These are phyloP conservation scores for Microcebus griseorufus DNA, from an alignment of 2,113 vertebrate genomes.

Conservation along the genomic window DNA sequence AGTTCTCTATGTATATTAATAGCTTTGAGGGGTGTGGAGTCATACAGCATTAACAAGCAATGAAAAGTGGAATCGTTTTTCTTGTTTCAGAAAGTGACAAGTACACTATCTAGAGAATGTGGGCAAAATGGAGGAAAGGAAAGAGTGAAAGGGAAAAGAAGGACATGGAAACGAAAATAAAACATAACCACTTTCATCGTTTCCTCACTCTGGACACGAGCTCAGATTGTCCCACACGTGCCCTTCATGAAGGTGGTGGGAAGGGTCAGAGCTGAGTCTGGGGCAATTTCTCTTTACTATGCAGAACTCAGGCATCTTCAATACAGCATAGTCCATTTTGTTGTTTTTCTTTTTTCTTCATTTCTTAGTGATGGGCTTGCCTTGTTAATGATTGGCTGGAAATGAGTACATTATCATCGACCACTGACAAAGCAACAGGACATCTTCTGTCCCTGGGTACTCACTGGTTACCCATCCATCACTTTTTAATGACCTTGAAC, in stretches of 20 bases:
- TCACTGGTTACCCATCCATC: conserved; percentile 40
- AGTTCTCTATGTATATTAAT: neutral
- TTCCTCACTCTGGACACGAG: neutral
- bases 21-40: neutral
- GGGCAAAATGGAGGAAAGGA: neutral
- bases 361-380: neutral
- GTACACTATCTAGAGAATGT: neutral
- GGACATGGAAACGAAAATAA: neutral
- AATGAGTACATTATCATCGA: conserved; percentile 36
- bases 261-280: neutral
- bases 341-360: neutral
- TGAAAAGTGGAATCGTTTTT: neutral
- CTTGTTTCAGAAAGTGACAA: conserved; percentile 7
- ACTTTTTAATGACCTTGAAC: conserved; percentile 70
- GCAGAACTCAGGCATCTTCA: neutral
- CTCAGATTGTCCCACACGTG: neutral
- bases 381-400: conserved; percentile 8
- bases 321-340: neutral
- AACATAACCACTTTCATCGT: neutral
- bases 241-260: neutral
- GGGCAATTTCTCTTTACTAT: neutral
- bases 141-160: neutral
- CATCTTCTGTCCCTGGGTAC: conserved; percentile 54
- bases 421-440: conserved; percentile 17
- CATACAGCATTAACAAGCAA: neutral